Base-by-base conservation (phyloP, 2,797 vertebrate species). In the Typhlichthys subterraneus region DNA sequence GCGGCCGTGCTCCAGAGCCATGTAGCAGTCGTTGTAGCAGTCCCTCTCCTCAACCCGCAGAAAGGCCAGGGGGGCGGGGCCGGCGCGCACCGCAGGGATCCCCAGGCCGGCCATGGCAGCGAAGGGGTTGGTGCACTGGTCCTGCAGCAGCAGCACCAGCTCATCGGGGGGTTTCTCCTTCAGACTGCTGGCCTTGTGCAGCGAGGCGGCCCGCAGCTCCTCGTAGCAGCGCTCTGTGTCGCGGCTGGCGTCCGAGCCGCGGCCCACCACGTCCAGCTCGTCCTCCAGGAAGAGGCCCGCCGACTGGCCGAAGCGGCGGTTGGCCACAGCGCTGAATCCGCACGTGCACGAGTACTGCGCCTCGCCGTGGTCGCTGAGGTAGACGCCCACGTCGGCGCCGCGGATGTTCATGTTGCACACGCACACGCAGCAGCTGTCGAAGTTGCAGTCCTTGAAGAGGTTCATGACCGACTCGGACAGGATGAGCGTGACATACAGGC, bases 361-460 rank as follows among this genome's bases (percentile, higher is more conserved):
- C 85, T 99, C 98, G 51, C 97, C 95, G 0, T 94, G 94, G 70
- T 99, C 98, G 15, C 95, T 96, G 85, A 99, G 96, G 91, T 99
- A 99, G 81, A 99, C 96, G 42, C 97, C 97, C 73, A 98, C 96
- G 49, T 99, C 98, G 13, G 97, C 95, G 64, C 97, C 98, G 75
- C 97, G 94, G 92, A 99, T 99, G 90, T 99, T 98, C 96, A 98
- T 99, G 90, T 99, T 99, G 91, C 98, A 99, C 69, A 98, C 98
- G 17, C 98, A 99, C 68, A 99, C 93, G 82, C 98, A 99, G 83
- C 98, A 99, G 86, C 97, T 99, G 91, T 99, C 98, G 46, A 99
- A 99, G 92, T 98, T 99, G 81, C 98, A 99, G 92, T 99, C 98
- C 80, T 96, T 98, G 87, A 96, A 99, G 73, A 99, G 95, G 72